These are phyloP conservation scores for Pluvianellus socialis DNA, from an alignment of 2,113 vertebrate genomes.

Conservation along the genomic window DNA sequence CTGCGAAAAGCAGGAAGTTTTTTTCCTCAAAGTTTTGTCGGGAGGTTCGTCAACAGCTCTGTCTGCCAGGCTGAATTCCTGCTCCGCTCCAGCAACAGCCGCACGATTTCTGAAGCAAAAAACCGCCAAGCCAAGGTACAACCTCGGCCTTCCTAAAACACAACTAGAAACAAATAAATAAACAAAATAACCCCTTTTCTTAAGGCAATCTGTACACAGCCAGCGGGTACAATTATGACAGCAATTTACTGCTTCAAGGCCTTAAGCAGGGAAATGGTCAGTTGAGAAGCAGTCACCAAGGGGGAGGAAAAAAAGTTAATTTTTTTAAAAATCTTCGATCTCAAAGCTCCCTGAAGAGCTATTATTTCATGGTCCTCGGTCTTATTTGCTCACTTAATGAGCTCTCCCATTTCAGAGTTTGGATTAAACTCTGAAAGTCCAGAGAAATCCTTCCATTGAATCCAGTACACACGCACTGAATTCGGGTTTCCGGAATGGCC, in stretches of 20 bases:
- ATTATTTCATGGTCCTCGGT: not conserved
- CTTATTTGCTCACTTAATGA: not conserved
- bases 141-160: rapidly evolving
- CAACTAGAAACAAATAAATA: not conserved
- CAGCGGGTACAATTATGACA: not conserved
- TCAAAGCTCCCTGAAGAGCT: not conserved
- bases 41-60: not conserved
- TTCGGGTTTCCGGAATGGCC: not conserved
- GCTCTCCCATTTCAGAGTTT: not conserved
- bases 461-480: not conserved
- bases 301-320: not conserved
- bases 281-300: not conserved
- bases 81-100: not conserved
- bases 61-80: not conserved
- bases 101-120: not conserved
- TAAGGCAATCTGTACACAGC: not conserved
- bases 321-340: not conserved
- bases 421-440: not conserved
- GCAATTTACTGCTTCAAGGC: not conserved
- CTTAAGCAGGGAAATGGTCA: not conserved
- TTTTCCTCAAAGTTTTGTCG: not conserved
- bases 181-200: not conserved
- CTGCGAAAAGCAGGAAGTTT: rapidly evolving
- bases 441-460: not conserved
- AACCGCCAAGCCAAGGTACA: rapidly evolving